Evolutionary conservation across 1,140 invertebrate genomes (phyloP), one percentile per base, ranked within the genome.

Genomic region (Eueides isabella): DNA sequence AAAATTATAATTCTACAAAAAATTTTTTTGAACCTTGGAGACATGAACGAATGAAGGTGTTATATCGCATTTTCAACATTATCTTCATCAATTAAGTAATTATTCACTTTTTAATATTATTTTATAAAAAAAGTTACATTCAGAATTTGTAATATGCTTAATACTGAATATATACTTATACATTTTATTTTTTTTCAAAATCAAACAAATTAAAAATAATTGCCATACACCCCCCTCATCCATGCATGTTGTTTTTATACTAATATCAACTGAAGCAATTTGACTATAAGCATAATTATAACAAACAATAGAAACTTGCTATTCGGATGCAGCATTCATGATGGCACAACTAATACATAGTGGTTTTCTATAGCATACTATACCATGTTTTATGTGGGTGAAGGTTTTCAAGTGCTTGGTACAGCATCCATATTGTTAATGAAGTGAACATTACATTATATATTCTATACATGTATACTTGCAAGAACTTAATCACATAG

Each of bases 181-280:
- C n/a, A n/a, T n/a, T n/a, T n/a, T n/a, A n/a, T n/a, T n/a, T n/a
- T n/a, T n/a, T n/a, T n/a, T n/a, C n/a, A n/a, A n/a, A n/a, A n/a
- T n/a, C n/a, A n/a, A n/a, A n/a, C n/a, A n/a, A n/a, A n/a, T n/a
- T n/a, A n/a, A n/a, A n/a, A n/a, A n/a, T n/a, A n/a, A n/a, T 19
- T 19, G n/a, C 6, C 0, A 44, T 44, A 5, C 14, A 38, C 16
- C 35, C 7, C 41, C n/a, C n/a, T 44, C 41, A n/a, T 44, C 6
- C 1, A 0, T 19, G 7, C n/a, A 44, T 44, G n/a, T 44, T 9
- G 3, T 19, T 30, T 30, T 28, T 4, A n/a, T 63, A 23, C 84
- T 85, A 81, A 89, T 77, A 85, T 86, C 82, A 87, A 87, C 79
- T 79, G 85, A 89, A 91, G 88, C 89, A 75, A 87, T 84, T 83